A percentile compares a stretch with the other conserved stretches of the same genome.
phyloP scores from a whole-genome alignment of 2,797 vertebrate species.

The Anableps anableps region DNA sequence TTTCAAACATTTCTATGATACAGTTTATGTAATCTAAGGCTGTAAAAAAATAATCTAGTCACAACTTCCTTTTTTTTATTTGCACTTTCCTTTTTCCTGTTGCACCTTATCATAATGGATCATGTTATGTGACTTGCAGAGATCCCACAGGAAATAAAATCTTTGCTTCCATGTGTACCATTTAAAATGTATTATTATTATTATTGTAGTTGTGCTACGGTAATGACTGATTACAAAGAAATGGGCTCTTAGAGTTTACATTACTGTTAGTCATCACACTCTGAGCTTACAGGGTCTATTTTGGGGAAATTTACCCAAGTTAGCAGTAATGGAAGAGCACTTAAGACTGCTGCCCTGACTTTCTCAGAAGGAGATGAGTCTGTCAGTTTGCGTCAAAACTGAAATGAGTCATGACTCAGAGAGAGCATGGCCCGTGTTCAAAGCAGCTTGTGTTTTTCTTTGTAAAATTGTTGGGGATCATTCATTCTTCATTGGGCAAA shows the following conservation, averaged over 20 bases:
- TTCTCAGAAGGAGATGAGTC: conserved; percentile 37
- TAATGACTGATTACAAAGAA: conserved; percentile 3
- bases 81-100: background rate
- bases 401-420: conserved; percentile 29
- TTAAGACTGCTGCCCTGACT: conserved; percentile 41
- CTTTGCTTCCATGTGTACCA: background rate
- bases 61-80: background rate
- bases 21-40: background rate
- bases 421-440: conserved; percentile 11
- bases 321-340: conserved; percentile 59
- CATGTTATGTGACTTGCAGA: background rate
- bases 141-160: background rate
- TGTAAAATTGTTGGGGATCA: conserved; percentile 5
- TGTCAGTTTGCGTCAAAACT: conserved; percentile 32
- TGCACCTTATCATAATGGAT: background rate
- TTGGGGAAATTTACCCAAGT: conserved; percentile 51
- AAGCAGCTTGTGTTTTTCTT: conserved; percentile 12
- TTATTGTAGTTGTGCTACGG: background rate
- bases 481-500: conserved; percentile 6
- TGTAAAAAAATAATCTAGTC: background rate
- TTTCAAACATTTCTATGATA: background rate
- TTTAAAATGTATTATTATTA: background rate
- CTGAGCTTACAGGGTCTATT: conserved; percentile 32
- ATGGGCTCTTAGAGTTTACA: conserved; percentile 19
- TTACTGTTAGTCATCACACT: conserved; percentile 15